phyloP scores from a whole-genome alignment of 2,888 invertebrate species.

The Lithophane leautieri region DNA sequence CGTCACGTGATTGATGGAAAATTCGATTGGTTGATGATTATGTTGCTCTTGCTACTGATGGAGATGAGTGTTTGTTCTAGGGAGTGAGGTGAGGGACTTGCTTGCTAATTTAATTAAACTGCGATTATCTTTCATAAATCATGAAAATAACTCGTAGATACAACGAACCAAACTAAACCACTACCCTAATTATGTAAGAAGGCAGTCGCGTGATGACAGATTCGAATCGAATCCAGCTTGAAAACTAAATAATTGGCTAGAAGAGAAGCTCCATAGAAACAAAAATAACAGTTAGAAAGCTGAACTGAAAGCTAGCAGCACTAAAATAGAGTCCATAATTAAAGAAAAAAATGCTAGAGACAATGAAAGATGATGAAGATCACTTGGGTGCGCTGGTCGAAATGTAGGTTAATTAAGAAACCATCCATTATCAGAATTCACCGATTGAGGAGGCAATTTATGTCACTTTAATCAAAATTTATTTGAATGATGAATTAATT shows the following conservation, averaged over 20 bases:
- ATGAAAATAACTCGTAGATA: background rate
- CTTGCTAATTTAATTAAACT: background rate
- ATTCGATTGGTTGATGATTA: slow-evolving; percentile 61
- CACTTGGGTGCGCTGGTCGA: background rate
- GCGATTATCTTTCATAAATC: background rate
- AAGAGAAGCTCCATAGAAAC: background rate
- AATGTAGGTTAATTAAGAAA: slow-evolving; percentile 13
- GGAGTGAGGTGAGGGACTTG: background rate
- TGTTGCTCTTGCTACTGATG: slow-evolving; percentile 46
- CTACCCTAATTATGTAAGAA: background rate
- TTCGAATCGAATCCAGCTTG: background rate
- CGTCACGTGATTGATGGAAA: slow-evolving; percentile 77
- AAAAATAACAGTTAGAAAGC: background rate
- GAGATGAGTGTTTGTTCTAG: slow-evolving; percentile 11
- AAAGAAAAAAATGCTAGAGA: background rate
- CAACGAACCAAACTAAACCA: background rate
- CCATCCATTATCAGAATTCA: background rate
- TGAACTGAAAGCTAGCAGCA: background rate
- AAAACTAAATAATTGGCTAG: background rate
- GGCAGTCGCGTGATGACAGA: too few species aligned
- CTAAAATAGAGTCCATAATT: background rate
- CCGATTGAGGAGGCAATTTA: background rate
- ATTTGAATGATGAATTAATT: background rate
- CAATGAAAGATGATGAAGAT: background rate
- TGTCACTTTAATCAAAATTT: background rate